Base-by-base conservation (phyloP, 2,888 invertebrate genomes). In the Drosophila paucipuncta region DNA sequence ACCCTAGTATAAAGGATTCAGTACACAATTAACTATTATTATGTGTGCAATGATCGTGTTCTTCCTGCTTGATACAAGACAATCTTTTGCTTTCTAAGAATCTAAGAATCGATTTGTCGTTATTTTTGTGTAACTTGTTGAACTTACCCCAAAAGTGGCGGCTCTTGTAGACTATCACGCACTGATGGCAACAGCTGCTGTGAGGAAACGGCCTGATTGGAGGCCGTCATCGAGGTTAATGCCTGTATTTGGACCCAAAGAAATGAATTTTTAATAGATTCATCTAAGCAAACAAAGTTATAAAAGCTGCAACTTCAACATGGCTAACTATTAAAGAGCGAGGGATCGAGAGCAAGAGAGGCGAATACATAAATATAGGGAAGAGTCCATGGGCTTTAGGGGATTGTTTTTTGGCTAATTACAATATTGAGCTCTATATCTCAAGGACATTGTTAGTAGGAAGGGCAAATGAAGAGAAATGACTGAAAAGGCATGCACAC, bases 101-200 rank as follows among this genome's bases (percentile, higher is more conserved):
- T 37, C 37, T 18, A 18, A 2, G 7, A 11, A 28, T 4, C n/a
- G 2, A 50, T 18, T 28, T 30, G 39, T 2, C 13, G n/a, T 13
- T 13, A 39, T n/a, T 16, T n/a, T 66, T 90, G 25, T 30, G 5
- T n/a, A n/a, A n/a, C 11, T 31, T 2, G 5, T 18, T 61, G 2
- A 11, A 49, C 90, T 94, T 93, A 94, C 95, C 95, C 94, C 93
- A 82, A 79, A 37, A 94, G 92, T 1, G 95, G 94, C 13, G 96
- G 95, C 55, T 93, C 95, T 94, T 76, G 95, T 93, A 75, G 95
- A 94, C 92, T 95, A 85, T 96, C 96, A 85, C 96, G 94, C 83
- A 95, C 94, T 1, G 96, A 96, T 43, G 96, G 96, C 93, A 96
- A 92, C 6, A 96, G 92, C 41, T 95, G 95, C 52, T 95, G 95